Base-by-base conservation (phyloP, 2,888 invertebrate genomes). In the Oxyteleia sp. region DNA sequence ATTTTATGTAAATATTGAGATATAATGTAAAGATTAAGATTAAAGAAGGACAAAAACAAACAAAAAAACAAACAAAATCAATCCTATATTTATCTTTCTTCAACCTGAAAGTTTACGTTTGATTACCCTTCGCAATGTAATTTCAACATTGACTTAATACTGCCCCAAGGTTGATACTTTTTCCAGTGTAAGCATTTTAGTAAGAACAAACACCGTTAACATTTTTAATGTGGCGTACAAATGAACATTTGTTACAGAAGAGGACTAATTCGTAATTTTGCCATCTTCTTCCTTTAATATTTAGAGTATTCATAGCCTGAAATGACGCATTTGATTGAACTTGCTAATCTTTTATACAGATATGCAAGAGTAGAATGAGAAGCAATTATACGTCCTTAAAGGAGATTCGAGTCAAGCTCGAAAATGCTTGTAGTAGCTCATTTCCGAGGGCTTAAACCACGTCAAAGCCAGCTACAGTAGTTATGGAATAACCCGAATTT, bases 401-500 rank as follows among this genome's bases (percentile, higher is more conserved):
- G 79, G 47, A 75, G 81, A 85, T 86, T 72, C 85, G 84, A 88
- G 82, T 64, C 82, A 63, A 81, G 84, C 86, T 72, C 83, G 72
- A 86, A 89, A 89, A 87, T 69, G 86, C 85, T 85, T 84, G 86
- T 85, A 81, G 86, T 85, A 86, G 87, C 87, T 89, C 89, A 89
- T 89, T 88, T 89, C 84, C 84, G 80, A 79, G 78, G 79, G 86
- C 84, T 88, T 87, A 87, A 80, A 63, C 82, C 69, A 84, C 86
- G 83, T 81, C 85, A 80, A 86, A 87, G 75, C 83, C 76, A 85
- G 80, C 82, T 41, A 59, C 13, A 59, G 71, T 41, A 59, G 71
- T 61, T 64, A 85, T 85, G 81, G 86, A 61, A 84, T 87, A 89
- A 90, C 89, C 89, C 79, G 86, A 89, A 90, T 90, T 87, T 85